These are phyloP conservation scores for Drosophila oshimai DNA, from an alignment of 1,140 invertebrate genomes.

Conservation along the genomic window DNA sequence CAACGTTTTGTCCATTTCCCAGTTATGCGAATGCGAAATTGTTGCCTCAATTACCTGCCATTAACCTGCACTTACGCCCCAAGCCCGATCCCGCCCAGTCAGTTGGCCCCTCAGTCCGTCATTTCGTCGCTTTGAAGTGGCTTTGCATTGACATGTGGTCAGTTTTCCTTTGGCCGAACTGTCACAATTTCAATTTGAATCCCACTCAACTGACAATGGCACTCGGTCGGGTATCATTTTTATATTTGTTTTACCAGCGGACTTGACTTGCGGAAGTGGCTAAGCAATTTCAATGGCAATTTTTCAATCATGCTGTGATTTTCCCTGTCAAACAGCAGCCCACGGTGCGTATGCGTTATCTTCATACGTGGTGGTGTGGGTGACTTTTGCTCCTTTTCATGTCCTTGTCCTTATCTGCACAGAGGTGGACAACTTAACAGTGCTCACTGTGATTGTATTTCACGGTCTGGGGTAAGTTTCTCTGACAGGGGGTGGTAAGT, in stretches of 20 bases:
- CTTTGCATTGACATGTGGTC: slow-evolving; percentile 72
- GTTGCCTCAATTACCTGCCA: slow-evolving; percentile 58
- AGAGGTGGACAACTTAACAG: not conserved
- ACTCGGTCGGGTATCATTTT: slow-evolving; percentile 7
- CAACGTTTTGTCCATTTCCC: slow-evolving; percentile 46
- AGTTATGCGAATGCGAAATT: slow-evolving; percentile 68
- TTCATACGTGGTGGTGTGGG: not conserved
- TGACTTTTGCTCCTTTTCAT: not conserved
- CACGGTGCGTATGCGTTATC: slow-evolving; percentile 44
- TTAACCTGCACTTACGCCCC: slow-evolving; percentile 43
- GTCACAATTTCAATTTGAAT: slow-evolving; percentile 48
- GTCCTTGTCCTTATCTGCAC: not conserved
- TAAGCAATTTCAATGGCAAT: slow-evolving; percentile 50
- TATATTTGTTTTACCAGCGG: slow-evolving; percentile 10
- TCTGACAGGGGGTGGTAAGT: not conserved
- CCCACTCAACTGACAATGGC: slow-evolving; percentile 18
- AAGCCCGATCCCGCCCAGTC: not conserved
- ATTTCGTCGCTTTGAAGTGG: slow-evolving; percentile 72
- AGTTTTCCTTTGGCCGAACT: slow-evolving; percentile 55
- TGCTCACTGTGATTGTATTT: not conserved
- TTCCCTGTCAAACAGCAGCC: slow-evolving; percentile 1
- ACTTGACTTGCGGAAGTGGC: slow-evolving; percentile 27
- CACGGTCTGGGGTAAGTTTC: not conserved
- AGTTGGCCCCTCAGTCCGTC: slow-evolving; percentile 23
- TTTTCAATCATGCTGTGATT: slow-evolving; percentile 62